A percentile compares a stretch with the other conserved stretches of the same genome.
These are phyloP conservation scores for Nannoperca australis DNA, from an alignment of 2,797 vertebrate genomes.

Conservation along the genomic window DNA sequence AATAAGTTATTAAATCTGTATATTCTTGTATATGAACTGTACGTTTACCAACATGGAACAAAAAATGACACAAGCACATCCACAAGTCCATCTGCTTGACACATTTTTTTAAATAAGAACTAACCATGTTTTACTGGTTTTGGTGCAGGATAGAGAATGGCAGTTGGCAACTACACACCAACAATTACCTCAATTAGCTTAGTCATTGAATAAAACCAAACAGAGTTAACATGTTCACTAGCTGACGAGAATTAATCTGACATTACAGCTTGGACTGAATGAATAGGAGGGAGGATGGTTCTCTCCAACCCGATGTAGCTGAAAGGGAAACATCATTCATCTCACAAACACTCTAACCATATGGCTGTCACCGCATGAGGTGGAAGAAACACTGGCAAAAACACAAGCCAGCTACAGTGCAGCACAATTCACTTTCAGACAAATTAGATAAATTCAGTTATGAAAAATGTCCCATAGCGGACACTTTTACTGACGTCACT, in stretches of 20 bases:
- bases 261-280: conserved; percentile 8
- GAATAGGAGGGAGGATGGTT: background rate
- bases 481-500: conserved; percentile 6
- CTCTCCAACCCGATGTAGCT: conserved; percentile 10
- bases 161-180: background rate
- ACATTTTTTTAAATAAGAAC: background rate
- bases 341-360: conserved; percentile 51
- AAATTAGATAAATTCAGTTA: conserved; percentile 19
- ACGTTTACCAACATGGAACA: background rate
- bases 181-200: background rate
- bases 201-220: background rate
- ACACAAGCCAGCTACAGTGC: conserved; percentile 20
- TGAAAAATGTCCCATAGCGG: background rate
- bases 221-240: background rate
- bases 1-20: no score
- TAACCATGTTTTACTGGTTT: background rate
- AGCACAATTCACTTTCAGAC: conserved; percentile 15
- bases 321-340: conserved; percentile 42
- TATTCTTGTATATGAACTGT: no score
- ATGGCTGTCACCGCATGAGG: conserved; percentile 58
- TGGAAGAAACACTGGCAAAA: conserved; percentile 44
- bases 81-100: background rate
- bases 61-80: background rate
- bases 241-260: background rate
- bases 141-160: background rate